Conservation (phyloP, 2,888 invertebrate species). For the Beris morrisii region DNA sequence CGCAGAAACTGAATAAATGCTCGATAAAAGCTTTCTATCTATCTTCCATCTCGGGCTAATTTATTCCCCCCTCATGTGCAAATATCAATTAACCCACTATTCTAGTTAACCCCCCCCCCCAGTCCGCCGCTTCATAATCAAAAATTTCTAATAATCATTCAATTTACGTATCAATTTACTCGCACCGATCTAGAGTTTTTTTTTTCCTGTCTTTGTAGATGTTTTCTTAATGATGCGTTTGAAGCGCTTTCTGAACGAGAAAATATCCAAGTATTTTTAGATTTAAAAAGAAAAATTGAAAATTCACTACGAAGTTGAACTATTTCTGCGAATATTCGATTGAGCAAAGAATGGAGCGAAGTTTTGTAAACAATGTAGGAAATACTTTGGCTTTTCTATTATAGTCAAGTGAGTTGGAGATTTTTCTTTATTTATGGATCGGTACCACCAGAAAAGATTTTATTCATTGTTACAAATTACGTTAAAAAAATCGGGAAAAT, state of each 20-base stretch:
- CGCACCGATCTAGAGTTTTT: background rate
- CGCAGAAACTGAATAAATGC: background rate
- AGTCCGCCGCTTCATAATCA: background rate
- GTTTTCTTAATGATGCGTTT: no score
- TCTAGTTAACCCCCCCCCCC: background rate
- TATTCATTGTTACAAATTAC: no score
- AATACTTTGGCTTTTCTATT: no score
- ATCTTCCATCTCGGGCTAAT: background rate
- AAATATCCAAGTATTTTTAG: background rate
- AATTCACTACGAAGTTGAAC: conserved; percentile 3
- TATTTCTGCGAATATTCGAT: background rate
- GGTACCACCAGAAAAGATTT: no score
- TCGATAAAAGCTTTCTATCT: conserved; percentile 2
- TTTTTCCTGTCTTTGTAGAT: background rate
- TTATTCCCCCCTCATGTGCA: background rate
- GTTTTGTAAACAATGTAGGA: background rate
- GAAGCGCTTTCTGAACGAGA: no score
- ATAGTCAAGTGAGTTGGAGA: no score
- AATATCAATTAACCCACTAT: background rate
- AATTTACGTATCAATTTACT: conserved; percentile 25
- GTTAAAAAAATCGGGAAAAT: no score
- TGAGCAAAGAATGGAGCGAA: background rate
- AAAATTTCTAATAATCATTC: background rate
- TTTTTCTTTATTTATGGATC: no score
- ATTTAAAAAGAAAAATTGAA: background rate